Conservation (phyloP, 1,140 invertebrate species). For the Bilobella aurantiaca region DNA sequence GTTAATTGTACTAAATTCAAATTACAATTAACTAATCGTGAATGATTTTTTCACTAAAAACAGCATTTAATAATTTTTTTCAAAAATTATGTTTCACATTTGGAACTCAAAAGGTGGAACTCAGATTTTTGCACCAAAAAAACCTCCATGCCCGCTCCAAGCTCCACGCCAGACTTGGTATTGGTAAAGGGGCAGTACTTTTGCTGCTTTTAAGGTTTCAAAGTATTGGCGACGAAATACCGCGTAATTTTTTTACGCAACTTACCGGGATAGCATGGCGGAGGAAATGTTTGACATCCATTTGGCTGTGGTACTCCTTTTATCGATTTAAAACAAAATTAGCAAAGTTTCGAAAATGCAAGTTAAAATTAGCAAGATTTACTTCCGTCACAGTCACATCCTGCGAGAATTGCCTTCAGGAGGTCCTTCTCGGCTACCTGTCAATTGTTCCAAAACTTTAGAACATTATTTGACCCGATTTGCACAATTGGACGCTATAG, state of each 20-base stretch:
- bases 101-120: too few relatives aligned
- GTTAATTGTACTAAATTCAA: too few relatives aligned
- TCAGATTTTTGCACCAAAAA: too few relatives aligned
- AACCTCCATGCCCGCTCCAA: too few relatives aligned
- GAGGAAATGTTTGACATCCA: not conserved
- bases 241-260: too few relatives aligned
- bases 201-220: not conserved
- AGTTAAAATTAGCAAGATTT: not conserved
- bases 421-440: not conserved
- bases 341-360: not conserved
- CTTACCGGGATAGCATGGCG: not conserved
- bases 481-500: not conserved
- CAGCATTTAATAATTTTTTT: too few relatives aligned
- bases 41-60: too few relatives aligned
- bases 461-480: too few relatives aligned
- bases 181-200: too few relatives aligned
- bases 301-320: not conserved
- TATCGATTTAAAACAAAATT: not conserved
- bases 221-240: not conserved
- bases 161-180: too few relatives aligned
- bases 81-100: too few relatives aligned
- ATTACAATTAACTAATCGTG: too few relatives aligned
- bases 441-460: not conserved
- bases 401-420: not conserved
- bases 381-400: conserved; percentile 1